Evolutionary conservation across 2,113 vertebrate genomes (phyloP).

Genomic region (Cyprinus carpio): DNA sequence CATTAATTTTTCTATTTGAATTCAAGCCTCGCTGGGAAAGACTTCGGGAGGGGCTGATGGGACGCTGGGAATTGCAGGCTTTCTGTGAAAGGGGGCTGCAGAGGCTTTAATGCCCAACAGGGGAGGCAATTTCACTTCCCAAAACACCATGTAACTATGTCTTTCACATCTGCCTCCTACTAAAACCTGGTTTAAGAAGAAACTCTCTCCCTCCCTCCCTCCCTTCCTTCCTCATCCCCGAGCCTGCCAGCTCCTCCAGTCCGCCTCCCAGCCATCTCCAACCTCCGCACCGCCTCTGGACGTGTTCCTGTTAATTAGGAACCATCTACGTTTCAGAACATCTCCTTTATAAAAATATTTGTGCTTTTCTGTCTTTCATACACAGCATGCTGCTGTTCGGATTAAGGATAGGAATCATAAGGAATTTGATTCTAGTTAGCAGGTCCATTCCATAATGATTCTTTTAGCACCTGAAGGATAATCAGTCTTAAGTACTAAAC

Average conservation of each 20-base stretch:
- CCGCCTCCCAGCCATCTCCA: conserved; percentile 1
- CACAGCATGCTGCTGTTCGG: background rate
- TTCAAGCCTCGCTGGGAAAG: conserved; percentile 70
- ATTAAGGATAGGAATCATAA: background rate
- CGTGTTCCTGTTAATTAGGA: conserved; percentile 56
- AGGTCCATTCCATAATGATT: background rate
- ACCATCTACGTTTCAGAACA: conserved; percentile 36
- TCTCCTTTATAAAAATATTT: conserved; percentile 46
- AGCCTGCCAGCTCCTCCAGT: conserved; percentile 1
- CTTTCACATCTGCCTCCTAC: conserved; percentile 33
- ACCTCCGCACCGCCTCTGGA: conserved; percentile 33
- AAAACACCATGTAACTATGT: conserved; percentile 59
- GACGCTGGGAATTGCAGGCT: conserved; percentile 38
- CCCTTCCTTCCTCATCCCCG: background rate
- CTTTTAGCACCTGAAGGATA: background rate
- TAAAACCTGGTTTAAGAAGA: conserved; percentile 35
- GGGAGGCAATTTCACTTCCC: conserved; percentile 74
- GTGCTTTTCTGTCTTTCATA: background rate
- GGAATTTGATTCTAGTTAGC: background rate
- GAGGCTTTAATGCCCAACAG: conserved; percentile 70
- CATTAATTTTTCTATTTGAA: conserved; percentile 85
- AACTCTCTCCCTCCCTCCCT: background rate
- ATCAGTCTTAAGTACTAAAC: background rate
- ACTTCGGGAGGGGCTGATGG: conserved; percentile 53
- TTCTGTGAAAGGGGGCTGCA: conserved; percentile 58